These are phyloP conservation scores for Dorcus parallelipipedus DNA, from an alignment of 2,888 invertebrate species.

Conservation along the genomic window DNA sequence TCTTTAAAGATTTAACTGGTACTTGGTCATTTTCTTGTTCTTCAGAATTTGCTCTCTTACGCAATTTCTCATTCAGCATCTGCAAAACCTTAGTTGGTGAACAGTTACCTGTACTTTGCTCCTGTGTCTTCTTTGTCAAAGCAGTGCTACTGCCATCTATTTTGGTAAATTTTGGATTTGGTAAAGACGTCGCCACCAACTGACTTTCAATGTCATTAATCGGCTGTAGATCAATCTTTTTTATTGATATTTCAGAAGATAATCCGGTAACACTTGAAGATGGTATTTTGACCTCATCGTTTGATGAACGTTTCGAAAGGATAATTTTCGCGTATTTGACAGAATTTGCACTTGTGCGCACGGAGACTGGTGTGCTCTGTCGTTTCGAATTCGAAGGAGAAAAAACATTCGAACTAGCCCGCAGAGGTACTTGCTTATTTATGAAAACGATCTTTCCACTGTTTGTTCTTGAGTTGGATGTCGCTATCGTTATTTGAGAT, in stretches of 20 bases:
- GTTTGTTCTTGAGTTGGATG: conserved; percentile 13
- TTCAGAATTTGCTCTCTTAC: too few relatives aligned
- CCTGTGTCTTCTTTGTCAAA: too few relatives aligned
- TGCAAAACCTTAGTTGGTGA: too few relatives aligned
- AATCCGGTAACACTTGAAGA: conserved; percentile 23
- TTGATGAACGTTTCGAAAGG: conserved; percentile 46
- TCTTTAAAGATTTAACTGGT: too few relatives aligned
- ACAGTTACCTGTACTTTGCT: too few relatives aligned
- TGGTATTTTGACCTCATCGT: conserved; percentile 24
- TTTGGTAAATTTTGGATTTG: conserved; percentile 32
- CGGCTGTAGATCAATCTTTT: conserved; percentile 30
- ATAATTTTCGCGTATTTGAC: conserved; percentile 54
- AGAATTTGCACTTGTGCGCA: conserved; percentile 23
- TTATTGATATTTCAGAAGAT: conserved; percentile 34
- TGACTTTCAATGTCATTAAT: conserved; percentile 43
- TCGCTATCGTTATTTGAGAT: conserved; percentile 12
- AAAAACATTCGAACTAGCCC: conserved; percentile 12
- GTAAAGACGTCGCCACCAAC: conserved; percentile 39
- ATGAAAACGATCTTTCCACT: conserved; percentile 28
- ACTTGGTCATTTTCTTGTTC: too few relatives aligned
- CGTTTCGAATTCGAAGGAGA: conserved; percentile 23
- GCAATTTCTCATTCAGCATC: too few relatives aligned
- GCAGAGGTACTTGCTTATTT: conserved; percentile 27
- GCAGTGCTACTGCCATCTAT: conserved; percentile 4
- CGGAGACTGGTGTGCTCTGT: conserved; percentile 19